Evolutionary conservation across 2,888 invertebrate genomes (phyloP).

Genomic region (Cephus pygmeus): DNA sequence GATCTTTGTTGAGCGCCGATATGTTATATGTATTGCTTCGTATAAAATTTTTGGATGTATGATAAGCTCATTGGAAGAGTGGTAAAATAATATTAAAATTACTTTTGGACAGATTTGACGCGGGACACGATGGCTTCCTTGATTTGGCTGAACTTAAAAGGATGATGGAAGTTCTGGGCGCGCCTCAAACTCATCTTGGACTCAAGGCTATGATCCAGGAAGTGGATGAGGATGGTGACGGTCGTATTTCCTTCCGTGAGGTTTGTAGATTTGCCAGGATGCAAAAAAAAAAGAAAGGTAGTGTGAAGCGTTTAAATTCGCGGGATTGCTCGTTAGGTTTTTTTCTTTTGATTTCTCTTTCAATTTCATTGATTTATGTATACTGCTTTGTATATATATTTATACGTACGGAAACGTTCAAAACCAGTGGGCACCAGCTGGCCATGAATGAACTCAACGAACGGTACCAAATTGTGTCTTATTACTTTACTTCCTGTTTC

Average conservation of each 20-base stretch:
- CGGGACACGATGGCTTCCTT: conserved; percentile 87
- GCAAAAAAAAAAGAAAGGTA: background rate
- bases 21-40: background rate
- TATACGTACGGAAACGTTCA: background rate
- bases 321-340: background rate
- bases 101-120: conserved; percentile 82
- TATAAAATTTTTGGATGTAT: background rate
- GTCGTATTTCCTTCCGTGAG: conserved; percentile 91
- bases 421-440: background rate
- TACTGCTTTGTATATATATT: background rate
- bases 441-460: background rate
- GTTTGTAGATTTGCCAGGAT: conserved; percentile 54
- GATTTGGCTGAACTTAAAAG: conserved; percentile 90
- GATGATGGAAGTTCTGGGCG: conserved; percentile 97
- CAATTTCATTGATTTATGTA: background rate
- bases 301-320: background rate
- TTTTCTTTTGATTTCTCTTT: background rate
- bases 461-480: background rate
- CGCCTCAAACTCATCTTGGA: conserved; percentile 95
- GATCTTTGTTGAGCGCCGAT: background rate
- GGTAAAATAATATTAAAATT: conserved; percentile 8
- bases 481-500: background rate
- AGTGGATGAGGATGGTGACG: conserved; percentile 88
- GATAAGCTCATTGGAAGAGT: background rate
- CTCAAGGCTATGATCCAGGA: conserved; percentile 95